phyloP scores from a whole-genome alignment of 30 jellyfish, hydroid and myxozoan species.

The Hydra vulgaris region DNA sequence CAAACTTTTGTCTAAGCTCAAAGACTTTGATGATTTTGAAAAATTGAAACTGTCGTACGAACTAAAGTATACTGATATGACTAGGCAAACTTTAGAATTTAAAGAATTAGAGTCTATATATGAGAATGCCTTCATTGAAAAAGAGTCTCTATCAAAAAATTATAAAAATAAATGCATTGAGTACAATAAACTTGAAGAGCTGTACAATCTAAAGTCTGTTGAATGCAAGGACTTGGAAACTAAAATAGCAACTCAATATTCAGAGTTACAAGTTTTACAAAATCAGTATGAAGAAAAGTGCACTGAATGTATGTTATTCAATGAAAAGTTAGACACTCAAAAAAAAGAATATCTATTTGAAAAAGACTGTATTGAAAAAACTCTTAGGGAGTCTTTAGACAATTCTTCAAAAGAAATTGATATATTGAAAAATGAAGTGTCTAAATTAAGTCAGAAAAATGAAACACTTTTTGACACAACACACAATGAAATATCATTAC shows the following conservation, averaged over 20 bases:
- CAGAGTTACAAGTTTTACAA: not conserved
- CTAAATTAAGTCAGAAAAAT: not conserved
- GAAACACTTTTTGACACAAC: not conserved
- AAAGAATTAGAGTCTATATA: constrained; percentile 18
- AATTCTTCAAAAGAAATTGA: not conserved
- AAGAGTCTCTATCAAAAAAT: constrained; percentile 1
- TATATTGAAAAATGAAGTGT: not conserved
- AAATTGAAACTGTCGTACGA: constrained; percentile 2
- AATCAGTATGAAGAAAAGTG: constrained; percentile 8
- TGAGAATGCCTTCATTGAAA: not conserved
- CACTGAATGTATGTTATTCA: not conserved
- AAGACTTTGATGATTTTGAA: not conserved
- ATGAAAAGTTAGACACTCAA: not conserved
- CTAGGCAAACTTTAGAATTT: constrained; percentile 18
- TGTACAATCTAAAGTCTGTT: not conserved
- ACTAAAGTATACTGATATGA: constrained; percentile 13
- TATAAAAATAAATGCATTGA: not conserved
- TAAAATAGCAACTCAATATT: not conserved
- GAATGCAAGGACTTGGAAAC: constrained; percentile 7
- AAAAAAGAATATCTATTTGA: not conserved
- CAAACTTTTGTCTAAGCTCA: not conserved
- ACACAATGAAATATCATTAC: not conserved
- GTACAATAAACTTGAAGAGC: not conserved
- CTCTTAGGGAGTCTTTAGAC: not conserved
- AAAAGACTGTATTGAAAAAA: not conserved